These are phyloP conservation scores for Holothuria scabra DNA, from an alignment of 53 echinoderm and acorn worm species.

Conservation along the genomic window DNA sequence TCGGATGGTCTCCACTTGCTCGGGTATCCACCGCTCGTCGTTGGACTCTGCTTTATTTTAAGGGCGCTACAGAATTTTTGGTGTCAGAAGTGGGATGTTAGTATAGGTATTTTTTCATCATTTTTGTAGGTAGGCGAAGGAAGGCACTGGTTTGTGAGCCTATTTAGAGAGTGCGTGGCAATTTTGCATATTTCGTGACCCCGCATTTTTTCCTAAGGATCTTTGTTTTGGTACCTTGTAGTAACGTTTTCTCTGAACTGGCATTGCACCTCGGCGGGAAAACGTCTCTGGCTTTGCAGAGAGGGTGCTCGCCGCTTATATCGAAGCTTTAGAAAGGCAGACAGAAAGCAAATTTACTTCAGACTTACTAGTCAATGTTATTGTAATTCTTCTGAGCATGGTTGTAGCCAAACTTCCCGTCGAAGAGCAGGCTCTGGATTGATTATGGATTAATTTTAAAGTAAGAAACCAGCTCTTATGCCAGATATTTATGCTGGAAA, in stretches of 20 bases:
- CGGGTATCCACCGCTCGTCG: background rate
- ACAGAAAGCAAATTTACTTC: background rate
- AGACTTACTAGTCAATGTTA: conserved; percentile 3
- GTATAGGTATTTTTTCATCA: background rate
- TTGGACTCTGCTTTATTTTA: too few species aligned
- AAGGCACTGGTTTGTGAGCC: background rate
- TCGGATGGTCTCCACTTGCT: background rate
- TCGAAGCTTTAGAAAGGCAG: background rate
- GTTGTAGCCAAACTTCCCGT: too few species aligned
- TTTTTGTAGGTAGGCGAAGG: background rate
- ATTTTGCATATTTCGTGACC: background rate
- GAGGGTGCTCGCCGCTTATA: conserved; percentile 20
- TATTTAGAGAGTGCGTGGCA: background rate
- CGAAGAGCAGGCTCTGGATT: too few species aligned
- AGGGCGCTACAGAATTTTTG: background rate
- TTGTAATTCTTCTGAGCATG: background rate
- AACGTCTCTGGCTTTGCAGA: background rate
- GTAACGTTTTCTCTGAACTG: background rate
- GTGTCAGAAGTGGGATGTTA: conserved; percentile 2
- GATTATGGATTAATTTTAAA: background rate
- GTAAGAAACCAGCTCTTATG: conserved; percentile 29
- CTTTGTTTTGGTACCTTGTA: background rate
- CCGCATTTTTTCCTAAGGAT: background rate
- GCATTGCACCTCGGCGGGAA: background rate
- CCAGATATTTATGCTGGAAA: conserved; percentile 35